These are phyloP conservation scores for Limenitis camilla DNA, from an alignment of 2,888 invertebrate species.

Conservation along the genomic window DNA sequence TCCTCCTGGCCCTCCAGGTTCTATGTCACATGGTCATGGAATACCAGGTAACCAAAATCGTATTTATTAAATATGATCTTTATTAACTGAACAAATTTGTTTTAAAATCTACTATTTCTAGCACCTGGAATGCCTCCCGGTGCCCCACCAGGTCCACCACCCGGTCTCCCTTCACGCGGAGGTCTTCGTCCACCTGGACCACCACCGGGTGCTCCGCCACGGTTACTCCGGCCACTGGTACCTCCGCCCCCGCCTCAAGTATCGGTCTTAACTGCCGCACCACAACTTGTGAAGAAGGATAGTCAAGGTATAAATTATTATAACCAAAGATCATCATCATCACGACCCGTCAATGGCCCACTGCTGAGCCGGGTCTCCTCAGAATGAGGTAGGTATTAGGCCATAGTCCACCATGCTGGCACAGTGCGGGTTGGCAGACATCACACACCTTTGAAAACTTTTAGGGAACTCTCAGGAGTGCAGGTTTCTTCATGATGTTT, in stretches of 20 bases:
- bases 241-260: conserved; percentile 75
- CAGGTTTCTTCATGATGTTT: too few species aligned
- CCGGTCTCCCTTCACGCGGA: conserved; percentile 57
- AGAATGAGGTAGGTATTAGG: too few species aligned
- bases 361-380: too few species aligned
- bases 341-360: too few species aligned
- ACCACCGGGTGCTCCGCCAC: conserved; percentile 80
- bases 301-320: conserved; percentile 53
- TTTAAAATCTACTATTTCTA: not conserved
- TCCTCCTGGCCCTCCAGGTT: conserved; percentile 53
- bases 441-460: too few species aligned
- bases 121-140: not conserved
- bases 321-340: too few species aligned
- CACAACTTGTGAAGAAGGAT: conserved; percentile 83
- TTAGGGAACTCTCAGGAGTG: too few species aligned
- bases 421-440: too few species aligned
- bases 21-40: conserved; percentile 73
- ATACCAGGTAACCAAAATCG: too few species aligned
- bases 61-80: too few species aligned
- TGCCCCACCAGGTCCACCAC: conserved; percentile 35
- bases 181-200: conserved; percentile 75
- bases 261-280: conserved; percentile 87
- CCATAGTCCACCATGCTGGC: too few species aligned
- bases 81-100: too few species aligned
- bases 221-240: conserved; percentile 73